Conservation (phyloP, 1,140 invertebrate species). For the Drosophila pandora region DNA sequence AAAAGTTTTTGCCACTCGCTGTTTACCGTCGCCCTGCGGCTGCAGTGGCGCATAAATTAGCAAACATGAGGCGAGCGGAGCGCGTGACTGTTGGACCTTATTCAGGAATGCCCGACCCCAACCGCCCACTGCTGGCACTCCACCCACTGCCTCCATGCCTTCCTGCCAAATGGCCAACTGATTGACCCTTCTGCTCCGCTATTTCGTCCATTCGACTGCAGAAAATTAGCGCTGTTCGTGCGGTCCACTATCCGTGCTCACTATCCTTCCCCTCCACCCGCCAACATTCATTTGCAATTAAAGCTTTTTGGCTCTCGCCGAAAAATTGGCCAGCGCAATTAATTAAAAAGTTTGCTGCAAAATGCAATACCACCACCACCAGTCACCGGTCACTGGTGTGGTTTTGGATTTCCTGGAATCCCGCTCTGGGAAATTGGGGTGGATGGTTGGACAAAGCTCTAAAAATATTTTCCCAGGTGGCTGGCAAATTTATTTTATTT, state of each 20-base stretch:
- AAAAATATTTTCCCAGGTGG: conserved; percentile 54
- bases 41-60: conserved; percentile 75
- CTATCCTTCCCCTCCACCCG: background rate
- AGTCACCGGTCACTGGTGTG: background rate
- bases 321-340: conserved; percentile 68
- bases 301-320: conserved; percentile 32
- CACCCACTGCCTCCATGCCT: background rate
- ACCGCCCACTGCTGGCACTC: background rate
- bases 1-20: conserved; percentile 63
- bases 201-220: conserved; percentile 4
- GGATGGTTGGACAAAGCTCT: conserved; percentile 27
- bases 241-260: conserved; percentile 18
- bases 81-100: conserved; percentile 57
- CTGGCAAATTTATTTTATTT: conserved; percentile 25
- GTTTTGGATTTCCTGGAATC: conserved; percentile 4
- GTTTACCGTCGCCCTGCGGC: conserved; percentile 54
- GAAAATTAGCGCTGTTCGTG: conserved; percentile 70
- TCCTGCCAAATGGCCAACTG: conserved; percentile 59
- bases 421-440: background rate
- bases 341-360: conserved; percentile 72
- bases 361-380: conserved; percentile 31
- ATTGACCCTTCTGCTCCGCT: conserved; percentile 51
- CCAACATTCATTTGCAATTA: conserved; percentile 52
- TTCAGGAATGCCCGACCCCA: conserved; percentile 7
- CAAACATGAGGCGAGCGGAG: conserved; percentile 64